phyloP scores from a whole-genome alignment of 2,888 invertebrate species.

The Synanthedon andrenaeformis region DNA sequence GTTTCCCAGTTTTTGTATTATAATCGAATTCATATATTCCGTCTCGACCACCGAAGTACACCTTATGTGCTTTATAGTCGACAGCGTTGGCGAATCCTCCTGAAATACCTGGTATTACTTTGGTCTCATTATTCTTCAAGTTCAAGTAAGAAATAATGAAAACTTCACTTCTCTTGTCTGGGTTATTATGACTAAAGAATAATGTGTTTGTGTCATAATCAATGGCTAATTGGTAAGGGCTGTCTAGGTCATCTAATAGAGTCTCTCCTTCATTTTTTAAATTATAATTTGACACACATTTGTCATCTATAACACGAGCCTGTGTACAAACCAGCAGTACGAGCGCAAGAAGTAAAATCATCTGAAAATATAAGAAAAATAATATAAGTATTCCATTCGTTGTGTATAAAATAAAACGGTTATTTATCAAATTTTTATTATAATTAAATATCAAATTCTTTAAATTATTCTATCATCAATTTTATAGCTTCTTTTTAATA shows the following conservation, averaged over 20 bases:
- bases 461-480: no score
- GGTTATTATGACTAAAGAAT: constrained; percentile 36
- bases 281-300: not conserved
- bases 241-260: constrained; percentile 19
- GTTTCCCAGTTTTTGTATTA: constrained; percentile 21
- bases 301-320: not conserved
- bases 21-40: constrained; percentile 40
- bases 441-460: no score
- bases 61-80: constrained; percentile 22
- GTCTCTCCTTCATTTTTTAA: constrained; percentile 13
- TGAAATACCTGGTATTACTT: constrained; percentile 22
- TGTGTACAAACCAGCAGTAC: not conserved
- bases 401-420: no score
- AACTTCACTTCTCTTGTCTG: constrained; percentile 6
- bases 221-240: constrained; percentile 42
- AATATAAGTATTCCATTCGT: not conserved
- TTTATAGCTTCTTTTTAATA: no score
- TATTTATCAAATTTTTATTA: no score
- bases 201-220: constrained; percentile 41
- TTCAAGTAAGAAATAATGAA: constrained; percentile 35
- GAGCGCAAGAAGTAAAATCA: not conserved
- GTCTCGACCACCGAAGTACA: constrained; percentile 39
- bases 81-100: constrained; percentile 43
- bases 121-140: constrained; percentile 29
- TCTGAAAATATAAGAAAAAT: not conserved